A percentile compares a stretch with the other conserved stretches of the same genome.
Conservation (phyloP, 2,888 invertebrate genomes). For the Petrophora chlorosata region DNA sequence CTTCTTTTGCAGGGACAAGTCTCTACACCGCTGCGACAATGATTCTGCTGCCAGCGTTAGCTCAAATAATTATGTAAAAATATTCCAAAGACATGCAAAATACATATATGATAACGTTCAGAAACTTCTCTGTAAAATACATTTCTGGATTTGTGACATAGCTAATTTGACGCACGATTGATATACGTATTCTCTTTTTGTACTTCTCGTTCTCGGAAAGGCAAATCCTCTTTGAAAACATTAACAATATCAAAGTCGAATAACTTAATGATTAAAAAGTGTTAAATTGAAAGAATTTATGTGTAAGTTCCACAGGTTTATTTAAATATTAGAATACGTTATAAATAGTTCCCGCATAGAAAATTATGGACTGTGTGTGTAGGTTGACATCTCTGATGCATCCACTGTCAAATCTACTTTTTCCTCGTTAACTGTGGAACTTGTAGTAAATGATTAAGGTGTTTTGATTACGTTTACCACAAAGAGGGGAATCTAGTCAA, state of each 20-base stretch:
- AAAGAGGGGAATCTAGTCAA: slow-evolving; percentile 17
- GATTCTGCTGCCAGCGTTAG: slow-evolving; percentile 56
- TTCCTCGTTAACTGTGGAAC: too few relatives aligned
- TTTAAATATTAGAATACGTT: too few relatives aligned
- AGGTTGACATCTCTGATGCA: too few relatives aligned
- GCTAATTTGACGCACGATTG: slow-evolving; percentile 25
- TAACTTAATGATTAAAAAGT: too few relatives aligned
- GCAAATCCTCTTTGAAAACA: neutral
- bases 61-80: slow-evolving; percentile 48
- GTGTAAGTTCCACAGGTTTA: too few relatives aligned
- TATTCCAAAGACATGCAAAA: slow-evolving; percentile 6
- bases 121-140: slow-evolving; percentile 12
- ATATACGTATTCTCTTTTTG: slow-evolving; percentile 12
- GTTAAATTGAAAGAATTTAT: too few relatives aligned
- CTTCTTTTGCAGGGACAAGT: slow-evolving; percentile 58
- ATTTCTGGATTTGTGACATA: slow-evolving; percentile 25
- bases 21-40: slow-evolving; percentile 52
- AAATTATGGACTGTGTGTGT: too few relatives aligned
- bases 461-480: too few relatives aligned
- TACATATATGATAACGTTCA: slow-evolving; percentile 2
- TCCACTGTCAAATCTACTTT: too few relatives aligned
- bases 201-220: slow-evolving; percentile 12
- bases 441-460: too few relatives aligned
- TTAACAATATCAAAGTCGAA: neutral
- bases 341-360: too few relatives aligned